phyloP scores from a whole-genome alignment of 2,888 invertebrate species.

The Antheraea yamamai region DNA sequence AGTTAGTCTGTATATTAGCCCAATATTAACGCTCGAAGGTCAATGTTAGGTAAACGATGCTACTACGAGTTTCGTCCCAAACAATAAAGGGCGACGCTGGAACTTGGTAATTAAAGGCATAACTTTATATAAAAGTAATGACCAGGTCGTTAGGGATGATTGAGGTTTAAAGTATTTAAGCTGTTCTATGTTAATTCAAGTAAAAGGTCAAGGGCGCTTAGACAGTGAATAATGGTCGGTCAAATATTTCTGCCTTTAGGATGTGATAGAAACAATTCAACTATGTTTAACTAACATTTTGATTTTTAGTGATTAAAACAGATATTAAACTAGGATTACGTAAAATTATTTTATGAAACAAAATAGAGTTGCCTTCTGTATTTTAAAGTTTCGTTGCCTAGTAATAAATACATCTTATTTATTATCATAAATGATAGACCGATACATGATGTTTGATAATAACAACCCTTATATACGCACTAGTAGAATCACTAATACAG shows the following conservation, averaged over 20 bases:
- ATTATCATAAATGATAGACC: too few relatives aligned
- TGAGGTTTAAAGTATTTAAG: constrained; percentile 16
- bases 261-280: neutral
- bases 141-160: constrained; percentile 16
- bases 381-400: neutral
- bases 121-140: constrained; percentile 15
- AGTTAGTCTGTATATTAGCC: neutral
- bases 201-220: constrained; percentile 9
- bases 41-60: neutral
- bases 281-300: neutral
- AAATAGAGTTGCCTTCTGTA: neutral
- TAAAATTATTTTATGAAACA: neutral
- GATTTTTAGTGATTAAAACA: neutral
- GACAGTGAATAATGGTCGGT: constrained; percentile 2
- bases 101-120: constrained; percentile 14
- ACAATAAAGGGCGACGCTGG: constrained; percentile 11
- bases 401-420: neutral
- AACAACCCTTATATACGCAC: too few relatives aligned
- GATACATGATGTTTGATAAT: too few relatives aligned
- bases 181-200: constrained; percentile 10
- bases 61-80: neutral
- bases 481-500: too few relatives aligned
- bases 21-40: constrained; percentile 4
- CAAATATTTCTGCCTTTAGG: neutral
- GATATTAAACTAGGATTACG: neutral